Percentiles rank a stretch among this genome's conserved stretches.
Evolutionary conservation across 1,140 invertebrate species (phyloP).

Genomic region (Pteromalus puparum): DNA sequence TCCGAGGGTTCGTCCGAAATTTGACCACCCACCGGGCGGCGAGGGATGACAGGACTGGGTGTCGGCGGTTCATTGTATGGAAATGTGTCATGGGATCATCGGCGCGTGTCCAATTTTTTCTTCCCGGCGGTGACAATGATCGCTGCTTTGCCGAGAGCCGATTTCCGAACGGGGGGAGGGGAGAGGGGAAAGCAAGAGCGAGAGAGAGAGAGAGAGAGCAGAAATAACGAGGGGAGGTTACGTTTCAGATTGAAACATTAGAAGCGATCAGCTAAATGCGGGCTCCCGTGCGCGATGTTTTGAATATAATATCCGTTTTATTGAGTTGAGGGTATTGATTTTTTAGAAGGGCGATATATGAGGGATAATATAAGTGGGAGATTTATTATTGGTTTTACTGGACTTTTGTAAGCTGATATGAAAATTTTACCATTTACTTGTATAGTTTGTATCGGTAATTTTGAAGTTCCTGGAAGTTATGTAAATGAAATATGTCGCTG

Average conservation of each 20-base stretch:
- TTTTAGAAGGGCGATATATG: not conserved
- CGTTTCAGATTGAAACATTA: constrained; percentile 53
- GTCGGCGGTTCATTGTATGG: constrained; percentile 43
- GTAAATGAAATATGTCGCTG: not conserved
- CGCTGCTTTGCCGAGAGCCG: constrained; percentile 1
- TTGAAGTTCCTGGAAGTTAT: not conserved
- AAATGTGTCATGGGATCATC: constrained; percentile 44
- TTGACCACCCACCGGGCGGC: constrained; percentile 44
- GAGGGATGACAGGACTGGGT: not conserved
- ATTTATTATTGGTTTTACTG: constrained; percentile 6
- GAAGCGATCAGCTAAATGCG: constrained; percentile 42
- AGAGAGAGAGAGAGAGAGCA: not conserved
- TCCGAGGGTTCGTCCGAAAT: constrained; percentile 23
- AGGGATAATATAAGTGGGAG: not conserved
- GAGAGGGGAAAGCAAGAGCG: not conserved
- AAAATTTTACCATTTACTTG: too few species aligned
- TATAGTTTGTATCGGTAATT: too few species aligned
- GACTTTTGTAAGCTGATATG: not conserved
- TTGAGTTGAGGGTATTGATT: constrained; percentile 26
- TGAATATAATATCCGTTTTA: constrained; percentile 38
- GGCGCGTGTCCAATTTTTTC: constrained; percentile 49
- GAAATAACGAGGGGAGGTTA: constrained; percentile 15
- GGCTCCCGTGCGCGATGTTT: constrained; percentile 23
- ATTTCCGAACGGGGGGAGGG: not conserved
- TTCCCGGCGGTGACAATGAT: constrained; percentile 40